Conservation (phyloP, 1,140 invertebrate genomes). For the Drosophila tani region DNA sequence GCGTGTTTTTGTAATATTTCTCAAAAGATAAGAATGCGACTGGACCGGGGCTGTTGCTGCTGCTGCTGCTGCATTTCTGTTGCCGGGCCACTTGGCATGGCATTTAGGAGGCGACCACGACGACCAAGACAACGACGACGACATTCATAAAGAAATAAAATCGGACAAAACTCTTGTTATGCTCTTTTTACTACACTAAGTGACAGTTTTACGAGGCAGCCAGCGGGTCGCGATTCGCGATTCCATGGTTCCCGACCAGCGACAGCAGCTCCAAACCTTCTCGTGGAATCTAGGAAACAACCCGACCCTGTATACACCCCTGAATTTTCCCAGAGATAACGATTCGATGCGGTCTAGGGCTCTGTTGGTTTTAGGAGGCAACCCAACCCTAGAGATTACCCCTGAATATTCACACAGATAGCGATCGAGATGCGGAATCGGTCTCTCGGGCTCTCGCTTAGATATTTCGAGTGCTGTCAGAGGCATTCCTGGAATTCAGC, state of each 20-base stretch:
- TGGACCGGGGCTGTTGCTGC: slow-evolving; percentile 59
- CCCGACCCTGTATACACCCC: neutral
- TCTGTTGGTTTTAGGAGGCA: neutral
- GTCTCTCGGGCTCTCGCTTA: slow-evolving; percentile 15
- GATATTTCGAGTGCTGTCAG: slow-evolving; percentile 24
- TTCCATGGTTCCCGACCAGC: slow-evolving; percentile 6
- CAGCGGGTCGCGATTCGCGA: slow-evolving; percentile 16
- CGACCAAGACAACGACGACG: slow-evolving; percentile 19
- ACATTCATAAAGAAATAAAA: slow-evolving; percentile 72
- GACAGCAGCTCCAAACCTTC: neutral
- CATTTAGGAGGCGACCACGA: slow-evolving; percentile 41
- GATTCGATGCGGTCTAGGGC: slow-evolving; percentile 10
- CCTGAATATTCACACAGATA: slow-evolving; percentile 33
- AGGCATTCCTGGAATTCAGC: slow-evolving; percentile 34
- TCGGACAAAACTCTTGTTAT: slow-evolving; percentile 52
- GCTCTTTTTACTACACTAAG: slow-evolving; percentile 54
- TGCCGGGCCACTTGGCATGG: slow-evolving; percentile 25
- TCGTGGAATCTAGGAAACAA: neutral
- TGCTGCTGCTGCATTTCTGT: slow-evolving; percentile 27
- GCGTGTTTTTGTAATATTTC: slow-evolving; percentile 85
- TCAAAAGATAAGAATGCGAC: slow-evolving; percentile 85
- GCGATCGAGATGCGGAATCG: slow-evolving; percentile 15
- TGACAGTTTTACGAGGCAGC: slow-evolving; percentile 59
- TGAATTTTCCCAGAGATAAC: slow-evolving; percentile 1
- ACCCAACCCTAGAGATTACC: slow-evolving; percentile 4